phyloP scores from a whole-genome alignment of 2,888 invertebrate species.

The Orthosia gracilis region DNA sequence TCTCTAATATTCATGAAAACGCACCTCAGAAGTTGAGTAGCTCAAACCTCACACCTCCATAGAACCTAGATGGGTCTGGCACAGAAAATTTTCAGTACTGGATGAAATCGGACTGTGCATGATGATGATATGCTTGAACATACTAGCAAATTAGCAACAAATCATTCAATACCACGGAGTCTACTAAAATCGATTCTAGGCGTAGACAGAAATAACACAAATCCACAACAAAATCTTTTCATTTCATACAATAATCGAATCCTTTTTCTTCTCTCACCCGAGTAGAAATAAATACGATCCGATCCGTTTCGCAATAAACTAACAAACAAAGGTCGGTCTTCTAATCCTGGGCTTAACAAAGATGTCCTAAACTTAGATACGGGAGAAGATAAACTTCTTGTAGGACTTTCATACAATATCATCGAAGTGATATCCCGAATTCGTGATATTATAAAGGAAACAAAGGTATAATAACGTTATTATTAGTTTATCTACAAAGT shows the following conservation, averaged over 20 bases:
- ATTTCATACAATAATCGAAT: conserved; percentile 36
- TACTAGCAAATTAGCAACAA: neutral
- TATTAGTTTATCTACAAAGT: conserved; percentile 22
- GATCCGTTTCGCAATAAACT: conserved; percentile 45
- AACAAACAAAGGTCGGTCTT: conserved; percentile 47
- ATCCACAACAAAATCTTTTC: conserved; percentile 28
- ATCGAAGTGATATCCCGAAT: conserved; percentile 21
- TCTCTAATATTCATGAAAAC: no score
- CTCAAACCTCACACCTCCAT: no score
- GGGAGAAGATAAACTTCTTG: conserved; percentile 45
- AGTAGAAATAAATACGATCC: conserved; percentile 44
- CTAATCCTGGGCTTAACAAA: conserved; percentile 49
- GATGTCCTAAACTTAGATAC: conserved; percentile 43
- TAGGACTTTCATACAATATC: conserved; percentile 25
- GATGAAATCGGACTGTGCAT: no score
- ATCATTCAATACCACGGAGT: no score
- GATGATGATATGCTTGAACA: no score
- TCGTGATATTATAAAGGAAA: conserved; percentile 1
- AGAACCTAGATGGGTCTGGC: no score
- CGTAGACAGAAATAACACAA: neutral
- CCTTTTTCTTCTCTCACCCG: conserved; percentile 26
- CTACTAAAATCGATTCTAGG: neutral
- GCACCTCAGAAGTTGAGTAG: no score
- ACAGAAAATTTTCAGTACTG: no score
- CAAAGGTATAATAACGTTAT: conserved; percentile 13